These are phyloP conservation scores for Philopotamus ludificatus DNA, from an alignment of 1,140 invertebrate genomes.

Conservation along the genomic window DNA sequence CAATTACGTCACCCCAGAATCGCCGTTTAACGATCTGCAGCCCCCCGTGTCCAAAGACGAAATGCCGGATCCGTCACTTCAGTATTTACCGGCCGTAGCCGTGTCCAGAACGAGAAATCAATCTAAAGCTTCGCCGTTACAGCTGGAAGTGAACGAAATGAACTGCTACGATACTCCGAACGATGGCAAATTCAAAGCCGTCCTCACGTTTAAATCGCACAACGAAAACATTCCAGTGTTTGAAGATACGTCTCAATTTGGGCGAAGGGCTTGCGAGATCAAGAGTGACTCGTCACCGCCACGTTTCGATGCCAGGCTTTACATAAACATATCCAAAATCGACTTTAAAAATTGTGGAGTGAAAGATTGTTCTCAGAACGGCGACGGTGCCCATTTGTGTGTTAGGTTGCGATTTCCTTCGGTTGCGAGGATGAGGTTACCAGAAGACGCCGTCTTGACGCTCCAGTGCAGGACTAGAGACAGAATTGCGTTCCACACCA, in stretches of 20 bases:
- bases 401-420: slow-evolving; percentile 62
- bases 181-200: slow-evolving; percentile 38
- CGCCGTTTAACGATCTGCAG: slow-evolving; percentile 28
- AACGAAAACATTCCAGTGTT: slow-evolving; percentile 37
- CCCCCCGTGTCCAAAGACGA: slow-evolving; percentile 36
- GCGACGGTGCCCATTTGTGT: slow-evolving; percentile 49
- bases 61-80: slow-evolving; percentile 2
- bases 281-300: slow-evolving; percentile 29
- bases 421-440: slow-evolving; percentile 60
- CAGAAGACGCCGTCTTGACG: slow-evolving; percentile 61
- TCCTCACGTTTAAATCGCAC: slow-evolving; percentile 35
- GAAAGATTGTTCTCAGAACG: slow-evolving; percentile 31
- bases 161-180: slow-evolving; percentile 33
- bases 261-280: slow-evolving; percentile 17
- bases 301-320: slow-evolving; percentile 27
- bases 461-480: slow-evolving; percentile 65
- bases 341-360: slow-evolving; percentile 34
- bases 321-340: slow-evolving; percentile 32
- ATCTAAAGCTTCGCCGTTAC: slow-evolving; percentile 14
- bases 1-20: slow-evolving; percentile 25
- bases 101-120: neutral
- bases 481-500: slow-evolving; percentile 58
- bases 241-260: slow-evolving; percentile 24
- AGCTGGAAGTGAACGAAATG: slow-evolving; percentile 39
- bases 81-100: slow-evolving; percentile 25